Evolutionary conservation across 2,888 invertebrate genomes (phyloP).

Genomic region (Serripes groenlandicus): DNA sequence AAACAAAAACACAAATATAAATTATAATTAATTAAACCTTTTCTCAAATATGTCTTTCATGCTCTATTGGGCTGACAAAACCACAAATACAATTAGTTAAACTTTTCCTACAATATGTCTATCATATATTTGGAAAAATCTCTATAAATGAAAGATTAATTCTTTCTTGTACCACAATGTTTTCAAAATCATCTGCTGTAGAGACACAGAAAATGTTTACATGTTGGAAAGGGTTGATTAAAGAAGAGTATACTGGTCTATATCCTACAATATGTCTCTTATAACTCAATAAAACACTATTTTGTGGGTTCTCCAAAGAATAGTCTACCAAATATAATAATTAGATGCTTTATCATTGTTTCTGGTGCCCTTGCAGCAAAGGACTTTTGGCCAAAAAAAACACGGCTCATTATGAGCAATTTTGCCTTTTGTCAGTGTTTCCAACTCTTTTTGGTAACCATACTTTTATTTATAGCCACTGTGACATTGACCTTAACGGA

Average conservation of each 20-base stretch:
- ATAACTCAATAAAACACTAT: background rate
- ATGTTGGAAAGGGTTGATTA: too few relatives aligned
- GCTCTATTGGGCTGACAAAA: too few relatives aligned
- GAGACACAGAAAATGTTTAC: too few relatives aligned
- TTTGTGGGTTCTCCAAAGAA: background rate
- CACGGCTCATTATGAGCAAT: too few relatives aligned
- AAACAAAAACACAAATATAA: constrained; percentile 79
- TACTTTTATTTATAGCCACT: too few relatives aligned
- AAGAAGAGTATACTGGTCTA: background rate
- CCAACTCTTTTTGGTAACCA: too few relatives aligned
- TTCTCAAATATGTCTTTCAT: background rate
- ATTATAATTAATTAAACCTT: background rate
- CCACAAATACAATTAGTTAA: background rate
- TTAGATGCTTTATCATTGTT: too few relatives aligned
- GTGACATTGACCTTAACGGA: too few relatives aligned
- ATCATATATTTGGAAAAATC: background rate
- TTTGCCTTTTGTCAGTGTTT: too few relatives aligned
- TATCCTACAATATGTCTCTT: background rate
- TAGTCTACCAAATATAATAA: background rate
- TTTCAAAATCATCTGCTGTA: too few relatives aligned
- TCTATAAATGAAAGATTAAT: background rate
- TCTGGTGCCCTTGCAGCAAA: too few relatives aligned
- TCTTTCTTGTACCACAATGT: background rate
- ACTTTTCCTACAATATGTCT: background rate
- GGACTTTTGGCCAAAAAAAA: too few relatives aligned